phyloP scores from a whole-genome alignment of 2,113 vertebrate species.

The Coptodon rendalli region DNA sequence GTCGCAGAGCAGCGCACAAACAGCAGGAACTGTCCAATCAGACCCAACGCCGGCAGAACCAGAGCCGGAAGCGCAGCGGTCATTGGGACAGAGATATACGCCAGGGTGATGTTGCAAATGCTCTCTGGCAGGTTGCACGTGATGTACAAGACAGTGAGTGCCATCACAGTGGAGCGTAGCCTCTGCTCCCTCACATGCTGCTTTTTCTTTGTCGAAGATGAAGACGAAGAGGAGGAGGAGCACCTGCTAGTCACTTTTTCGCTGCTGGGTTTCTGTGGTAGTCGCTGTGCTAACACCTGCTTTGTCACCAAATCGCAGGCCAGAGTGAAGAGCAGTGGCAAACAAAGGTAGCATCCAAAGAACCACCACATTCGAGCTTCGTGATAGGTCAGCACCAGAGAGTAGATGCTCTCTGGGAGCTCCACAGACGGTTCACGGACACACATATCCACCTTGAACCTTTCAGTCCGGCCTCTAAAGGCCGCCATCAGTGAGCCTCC shows the following conservation, averaged over 20 bases:
- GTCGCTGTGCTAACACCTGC: constrained; percentile 57
- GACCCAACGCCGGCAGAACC: constrained; percentile 54
- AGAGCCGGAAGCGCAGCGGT: constrained; percentile 70
- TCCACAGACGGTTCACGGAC: constrained; percentile 74
- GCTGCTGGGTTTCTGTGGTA: constrained; percentile 5
- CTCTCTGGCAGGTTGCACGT: constrained; percentile 83
- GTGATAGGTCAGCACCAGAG: constrained; percentile 89
- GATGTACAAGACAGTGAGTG: constrained; percentile 76
- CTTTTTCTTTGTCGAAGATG: constrained; percentile 36
- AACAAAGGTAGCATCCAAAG: constrained; percentile 92
- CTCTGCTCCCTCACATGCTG: constrained; percentile 70
- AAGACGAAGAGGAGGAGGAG: constrained; percentile 40
- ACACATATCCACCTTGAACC: constrained; percentile 70
- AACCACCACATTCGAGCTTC: constrained; percentile 94
- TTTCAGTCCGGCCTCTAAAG: neutral
- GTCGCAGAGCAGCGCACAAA: constrained; percentile 83
- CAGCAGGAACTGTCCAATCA: constrained; percentile 88
- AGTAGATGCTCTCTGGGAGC: constrained; percentile 82
- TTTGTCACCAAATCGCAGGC: constrained; percentile 88
- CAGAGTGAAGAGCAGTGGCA: constrained; percentile 89
- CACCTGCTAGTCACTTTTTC: neutral
- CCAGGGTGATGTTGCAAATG: constrained; percentile 78
- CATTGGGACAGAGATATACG: constrained; percentile 74
- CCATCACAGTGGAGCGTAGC: constrained; percentile 79
- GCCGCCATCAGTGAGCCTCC: neutral